phyloP scores from a whole-genome alignment of 2,797 vertebrate genomes.

The Argyrosomus regius region DNA sequence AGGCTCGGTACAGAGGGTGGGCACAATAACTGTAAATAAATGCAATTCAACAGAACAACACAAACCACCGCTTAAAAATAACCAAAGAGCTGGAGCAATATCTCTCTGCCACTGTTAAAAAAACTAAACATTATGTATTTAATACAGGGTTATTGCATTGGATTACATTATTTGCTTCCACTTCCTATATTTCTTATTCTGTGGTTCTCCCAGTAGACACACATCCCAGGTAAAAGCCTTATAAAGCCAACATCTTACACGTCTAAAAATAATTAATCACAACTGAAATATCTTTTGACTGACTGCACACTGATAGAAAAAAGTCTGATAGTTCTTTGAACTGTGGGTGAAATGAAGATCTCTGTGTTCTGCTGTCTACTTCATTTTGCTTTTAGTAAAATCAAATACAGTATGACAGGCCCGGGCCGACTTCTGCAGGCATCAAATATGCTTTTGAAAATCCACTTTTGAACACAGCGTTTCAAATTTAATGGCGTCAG shows the following conservation, averaged over 20 bases:
- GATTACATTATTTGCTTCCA: neutral
- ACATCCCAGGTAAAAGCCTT: constrained; percentile 1
- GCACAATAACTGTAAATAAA: constrained; percentile 2
- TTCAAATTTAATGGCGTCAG: constrained; percentile 24
- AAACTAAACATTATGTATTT: neutral
- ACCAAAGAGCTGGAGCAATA: neutral
- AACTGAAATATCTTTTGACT: constrained; percentile 19
- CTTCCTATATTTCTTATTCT: neutral
- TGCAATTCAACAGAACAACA: constrained; percentile 9
- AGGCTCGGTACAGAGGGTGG: neutral
- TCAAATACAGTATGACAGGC: constrained; percentile 26
- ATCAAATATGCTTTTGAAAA: constrained; percentile 44
- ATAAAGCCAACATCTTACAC: neutral
- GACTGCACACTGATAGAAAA: neutral
- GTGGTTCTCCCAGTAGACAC: neutral
- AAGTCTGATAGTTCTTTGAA: constrained; percentile 24
- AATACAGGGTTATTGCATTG: constrained; percentile 6
- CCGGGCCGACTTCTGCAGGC: constrained; percentile 8
- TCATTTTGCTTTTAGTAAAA: constrained; percentile 37
- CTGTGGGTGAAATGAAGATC: constrained; percentile 27
- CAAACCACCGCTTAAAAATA: constrained; percentile 2
- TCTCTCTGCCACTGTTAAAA: neutral
- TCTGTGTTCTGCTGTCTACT: constrained; percentile 21
- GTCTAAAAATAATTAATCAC: constrained; percentile 25
- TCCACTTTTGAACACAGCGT: constrained; percentile 21